A percentile compares a stretch with the other conserved stretches of the same genome.
phyloP scores from a whole-genome alignment of 37 sponge, comb jelly and placozoan genomes.

The Tethya wilhelma region DNA sequence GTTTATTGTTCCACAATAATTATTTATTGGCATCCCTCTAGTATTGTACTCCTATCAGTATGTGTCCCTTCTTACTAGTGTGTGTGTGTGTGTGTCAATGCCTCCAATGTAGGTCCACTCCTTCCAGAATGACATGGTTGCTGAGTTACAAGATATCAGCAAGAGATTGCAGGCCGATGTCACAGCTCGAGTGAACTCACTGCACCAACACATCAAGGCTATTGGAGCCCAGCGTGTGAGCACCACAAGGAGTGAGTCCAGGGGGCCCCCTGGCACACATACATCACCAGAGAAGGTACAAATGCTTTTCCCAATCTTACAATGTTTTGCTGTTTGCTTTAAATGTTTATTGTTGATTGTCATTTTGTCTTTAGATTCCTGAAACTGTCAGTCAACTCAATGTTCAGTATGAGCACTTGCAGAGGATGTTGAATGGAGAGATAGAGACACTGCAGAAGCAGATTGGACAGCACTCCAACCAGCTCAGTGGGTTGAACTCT shows the following conservation, averaged over 20 bases:
- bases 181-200: neutral
- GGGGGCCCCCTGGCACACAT: neutral
- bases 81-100: no score
- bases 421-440: neutral
- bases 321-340: neutral
- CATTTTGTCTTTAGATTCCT: neutral
- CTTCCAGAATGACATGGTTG: neutral
- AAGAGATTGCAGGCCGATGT: conserved; percentile 3
- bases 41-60: no score
- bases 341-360: neutral
- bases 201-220: neutral
- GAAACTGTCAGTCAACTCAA: neutral
- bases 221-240: no score
- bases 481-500: neutral
- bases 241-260: no score
- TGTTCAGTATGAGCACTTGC: neutral
- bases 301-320: no score
- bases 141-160: neutral
- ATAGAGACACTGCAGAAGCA: neutral
- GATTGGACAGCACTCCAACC: neutral
- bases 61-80: no score
- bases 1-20: no score
- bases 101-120: neutral
- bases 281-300: neutral
- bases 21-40: no score